These are phyloP conservation scores for Pelobates cultripes DNA, from an alignment of 2,797 vertebrate genomes.

Conservation along the genomic window DNA sequence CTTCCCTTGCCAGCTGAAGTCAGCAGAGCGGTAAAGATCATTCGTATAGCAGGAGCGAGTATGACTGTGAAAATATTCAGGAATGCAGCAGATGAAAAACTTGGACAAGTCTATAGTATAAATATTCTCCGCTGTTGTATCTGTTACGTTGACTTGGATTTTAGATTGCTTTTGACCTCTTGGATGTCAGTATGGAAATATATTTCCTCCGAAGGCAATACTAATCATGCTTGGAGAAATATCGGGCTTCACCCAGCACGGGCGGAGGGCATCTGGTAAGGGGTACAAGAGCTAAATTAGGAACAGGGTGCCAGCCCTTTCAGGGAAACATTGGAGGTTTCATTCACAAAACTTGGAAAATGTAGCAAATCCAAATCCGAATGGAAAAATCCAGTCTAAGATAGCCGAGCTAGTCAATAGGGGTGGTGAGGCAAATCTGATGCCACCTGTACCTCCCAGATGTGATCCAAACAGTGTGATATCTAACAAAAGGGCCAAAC, in stretches of 20 bases:
- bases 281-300: background rate
- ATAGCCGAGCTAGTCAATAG: too few relatives aligned
- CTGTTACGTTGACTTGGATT: background rate
- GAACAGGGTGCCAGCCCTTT: background rate
- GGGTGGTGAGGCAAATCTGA: too few relatives aligned
- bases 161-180: background rate
- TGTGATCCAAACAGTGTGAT: too few relatives aligned
- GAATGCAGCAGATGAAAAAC: conserved; percentile 2
- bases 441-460: too few relatives aligned
- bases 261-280: background rate
- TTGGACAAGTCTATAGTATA: background rate
- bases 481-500: too few relatives aligned
- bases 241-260: background rate
- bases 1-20: conserved; percentile 6
- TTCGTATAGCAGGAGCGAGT: conserved; percentile 1
- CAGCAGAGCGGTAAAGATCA: conserved; percentile 11
- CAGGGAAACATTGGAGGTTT: too few relatives aligned
- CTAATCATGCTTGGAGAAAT: background rate
- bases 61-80: background rate
- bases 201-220: background rate
- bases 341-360: too few relatives aligned
- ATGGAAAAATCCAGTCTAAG: too few relatives aligned
- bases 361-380: too few relatives aligned
- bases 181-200: background rate
- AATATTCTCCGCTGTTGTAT: background rate